Percentiles rank a stretch among this genome's conserved stretches.
Evolutionary conservation across 30 jellyfish, hydroid and myxozoan genomes (phyloP).

Genomic region (Calvadosia cruxmelitensis): DNA sequence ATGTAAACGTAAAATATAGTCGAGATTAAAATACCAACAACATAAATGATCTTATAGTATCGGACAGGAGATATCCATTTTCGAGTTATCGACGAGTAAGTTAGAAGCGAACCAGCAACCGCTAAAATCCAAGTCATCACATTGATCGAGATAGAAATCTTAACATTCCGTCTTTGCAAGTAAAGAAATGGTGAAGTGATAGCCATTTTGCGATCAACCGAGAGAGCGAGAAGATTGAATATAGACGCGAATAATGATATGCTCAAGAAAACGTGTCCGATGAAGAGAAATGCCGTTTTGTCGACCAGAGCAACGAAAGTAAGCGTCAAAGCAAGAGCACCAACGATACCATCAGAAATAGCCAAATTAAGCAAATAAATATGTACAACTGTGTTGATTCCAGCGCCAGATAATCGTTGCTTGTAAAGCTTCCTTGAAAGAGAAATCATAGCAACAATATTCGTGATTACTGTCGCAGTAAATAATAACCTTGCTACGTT

Average conservation of each 20-base stretch:
- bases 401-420: neutral
- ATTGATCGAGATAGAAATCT: constrained; percentile 2
- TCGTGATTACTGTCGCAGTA: neutral
- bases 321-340: constrained; percentile 4
- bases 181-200: constrained; percentile 15
- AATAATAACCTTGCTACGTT: too few relatives aligned
- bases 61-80: neutral
- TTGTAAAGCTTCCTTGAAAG: neutral
- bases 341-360: constrained; percentile 38
- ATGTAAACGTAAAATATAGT: neutral
- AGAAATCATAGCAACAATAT: neutral
- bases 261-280: neutral
- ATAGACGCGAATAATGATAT: constrained; percentile 10
- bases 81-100: constrained; percentile 2
- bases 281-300: neutral
- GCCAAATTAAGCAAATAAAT: constrained; percentile 36
- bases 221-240: constrained; percentile 26
- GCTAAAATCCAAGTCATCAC: constrained; percentile 20
- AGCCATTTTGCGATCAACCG: constrained; percentile 32
- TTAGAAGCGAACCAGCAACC: neutral
- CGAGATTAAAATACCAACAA: constrained; percentile 12
- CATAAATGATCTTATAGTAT: constrained; percentile 11
- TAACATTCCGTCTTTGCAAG: neutral
- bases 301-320: neutral
- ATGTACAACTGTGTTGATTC: constrained; percentile 4